Percentiles rank a stretch among this genome's conserved stretches.
Conservation (phyloP, 2,797 vertebrate species). For the Catamblyrhynchus diadema region DNA sequence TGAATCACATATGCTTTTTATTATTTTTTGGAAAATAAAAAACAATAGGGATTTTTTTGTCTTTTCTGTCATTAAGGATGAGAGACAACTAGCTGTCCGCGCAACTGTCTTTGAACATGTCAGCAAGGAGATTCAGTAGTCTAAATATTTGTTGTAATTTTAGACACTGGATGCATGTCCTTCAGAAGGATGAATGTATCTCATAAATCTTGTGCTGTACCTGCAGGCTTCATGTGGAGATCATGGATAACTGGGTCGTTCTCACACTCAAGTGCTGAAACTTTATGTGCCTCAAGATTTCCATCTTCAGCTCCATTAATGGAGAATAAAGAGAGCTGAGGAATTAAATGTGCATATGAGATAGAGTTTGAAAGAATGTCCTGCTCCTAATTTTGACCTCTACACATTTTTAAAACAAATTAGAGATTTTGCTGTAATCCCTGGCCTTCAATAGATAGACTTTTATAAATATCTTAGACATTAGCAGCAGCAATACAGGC, state of each 20-base stretch:
- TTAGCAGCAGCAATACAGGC: background rate
- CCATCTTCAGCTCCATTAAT: background rate
- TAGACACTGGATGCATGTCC: background rate
- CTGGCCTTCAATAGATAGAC: background rate
- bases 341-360: background rate
- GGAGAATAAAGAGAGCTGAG: background rate
- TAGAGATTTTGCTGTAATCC: background rate
- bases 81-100: accelerated
- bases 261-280: background rate
- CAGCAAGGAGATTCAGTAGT: background rate
- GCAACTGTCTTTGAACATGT: background rate
- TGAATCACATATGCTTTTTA: background rate
- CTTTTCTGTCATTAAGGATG: background rate
- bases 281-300: background rate
- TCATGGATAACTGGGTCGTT: background rate
- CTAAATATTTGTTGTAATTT: background rate
- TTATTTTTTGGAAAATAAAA: background rate
- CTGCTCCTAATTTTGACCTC: background rate
- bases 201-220: background rate
- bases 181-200: background rate
- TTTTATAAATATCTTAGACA: background rate
- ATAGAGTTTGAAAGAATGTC: background rate
- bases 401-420: background rate
- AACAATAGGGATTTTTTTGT: background rate
- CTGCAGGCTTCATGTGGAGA: background rate